Evolutionary conservation across 2,113 vertebrate genomes (phyloP).

Genomic region (Dipodomys stephensi): DNA sequence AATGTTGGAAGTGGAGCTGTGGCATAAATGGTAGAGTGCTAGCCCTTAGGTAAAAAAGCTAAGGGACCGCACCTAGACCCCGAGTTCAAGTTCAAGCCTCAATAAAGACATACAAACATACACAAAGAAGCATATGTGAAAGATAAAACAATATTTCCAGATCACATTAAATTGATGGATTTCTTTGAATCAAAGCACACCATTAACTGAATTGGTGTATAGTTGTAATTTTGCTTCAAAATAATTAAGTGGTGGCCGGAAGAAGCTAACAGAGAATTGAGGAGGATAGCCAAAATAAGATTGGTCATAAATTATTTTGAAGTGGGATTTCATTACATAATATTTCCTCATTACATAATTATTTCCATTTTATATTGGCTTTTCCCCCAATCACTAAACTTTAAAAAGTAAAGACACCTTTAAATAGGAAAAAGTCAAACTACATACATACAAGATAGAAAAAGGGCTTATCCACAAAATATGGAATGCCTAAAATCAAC

Average conservation of each 20-base stretch:
- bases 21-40: no score
- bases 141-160: not conserved
- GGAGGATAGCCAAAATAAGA: not conserved
- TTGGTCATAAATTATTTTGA: not conserved
- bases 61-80: no score
- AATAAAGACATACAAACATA: no score
- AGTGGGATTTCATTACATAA: not conserved
- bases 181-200: not conserved
- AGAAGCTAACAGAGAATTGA: not conserved
- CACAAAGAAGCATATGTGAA: not conserved
- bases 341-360: not conserved
- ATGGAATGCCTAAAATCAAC: not conserved
- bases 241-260: not conserved
- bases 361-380: not conserved
- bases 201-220: conserved; percentile 20
- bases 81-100: no score
- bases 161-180: not conserved
- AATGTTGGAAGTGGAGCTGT: no score
- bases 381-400: not conserved
- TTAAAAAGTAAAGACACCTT: not conserved
- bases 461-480: not conserved
- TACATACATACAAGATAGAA: not conserved
- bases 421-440: not conserved
- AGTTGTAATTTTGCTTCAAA: not conserved
- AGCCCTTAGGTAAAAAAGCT: no score